A percentile compares a stretch with the other conserved stretches of the same genome.
These are phyloP conservation scores for Limosa lapponica DNA, from an alignment of 2,797 vertebrate genomes.

Conservation along the genomic window DNA sequence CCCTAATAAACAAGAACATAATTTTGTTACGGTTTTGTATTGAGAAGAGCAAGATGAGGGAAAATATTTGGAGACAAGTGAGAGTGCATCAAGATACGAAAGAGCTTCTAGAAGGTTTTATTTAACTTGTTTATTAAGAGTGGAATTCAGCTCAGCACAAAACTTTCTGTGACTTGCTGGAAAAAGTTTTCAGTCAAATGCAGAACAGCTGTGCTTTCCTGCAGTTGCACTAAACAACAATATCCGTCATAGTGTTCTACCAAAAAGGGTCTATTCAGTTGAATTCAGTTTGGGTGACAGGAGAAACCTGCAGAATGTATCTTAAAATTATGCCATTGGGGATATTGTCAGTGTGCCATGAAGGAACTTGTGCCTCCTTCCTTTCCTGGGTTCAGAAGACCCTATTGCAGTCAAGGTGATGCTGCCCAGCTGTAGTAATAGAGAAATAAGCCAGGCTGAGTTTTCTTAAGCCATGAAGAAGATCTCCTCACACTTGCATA, in stretches of 20 bases:
- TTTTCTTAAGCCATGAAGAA: background rate
- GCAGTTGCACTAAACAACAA: background rate
- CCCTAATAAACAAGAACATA: background rate
- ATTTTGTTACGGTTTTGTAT: conserved; percentile 13
- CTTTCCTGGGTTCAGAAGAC: background rate
- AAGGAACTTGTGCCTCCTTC: background rate
- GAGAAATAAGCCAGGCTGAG: background rate
- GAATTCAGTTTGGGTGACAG: background rate
- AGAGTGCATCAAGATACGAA: background rate
- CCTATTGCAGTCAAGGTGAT: background rate
- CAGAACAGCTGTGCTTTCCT: conserved; percentile 53
- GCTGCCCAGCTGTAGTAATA: background rate
- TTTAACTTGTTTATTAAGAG: conserved; percentile 63
- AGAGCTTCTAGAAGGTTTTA: conserved; percentile 23
- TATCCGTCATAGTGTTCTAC: background rate
- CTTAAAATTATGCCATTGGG: background rate
- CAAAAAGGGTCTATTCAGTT: background rate
- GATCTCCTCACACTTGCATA: background rate
- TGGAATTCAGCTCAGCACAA: conserved; percentile 50
- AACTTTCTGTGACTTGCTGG: conserved; percentile 52
- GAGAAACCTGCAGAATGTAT: background rate
- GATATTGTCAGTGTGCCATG: background rate
- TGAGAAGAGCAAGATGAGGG: background rate
- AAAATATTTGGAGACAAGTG: conserved; percentile 23
- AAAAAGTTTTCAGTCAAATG: conserved; percentile 53